phyloP scores from a whole-genome alignment of 2,113 vertebrate genomes.

The Cyanoramphus novaezelandiae region DNA sequence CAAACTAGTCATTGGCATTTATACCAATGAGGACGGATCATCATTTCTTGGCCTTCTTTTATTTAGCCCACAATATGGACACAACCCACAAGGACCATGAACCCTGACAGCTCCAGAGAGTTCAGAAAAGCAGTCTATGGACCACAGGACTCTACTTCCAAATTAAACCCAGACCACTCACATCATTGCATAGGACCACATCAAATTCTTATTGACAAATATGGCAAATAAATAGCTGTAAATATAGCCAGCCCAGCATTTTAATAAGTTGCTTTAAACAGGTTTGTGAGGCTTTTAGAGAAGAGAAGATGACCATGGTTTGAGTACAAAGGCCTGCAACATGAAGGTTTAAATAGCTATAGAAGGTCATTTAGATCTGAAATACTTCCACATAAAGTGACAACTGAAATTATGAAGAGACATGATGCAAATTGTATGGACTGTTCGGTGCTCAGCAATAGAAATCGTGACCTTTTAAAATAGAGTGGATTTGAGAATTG shows the following conservation, averaged over 20 bases:
- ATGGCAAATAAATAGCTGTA: not conserved
- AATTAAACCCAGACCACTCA: not conserved
- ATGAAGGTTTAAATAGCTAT: not conserved
- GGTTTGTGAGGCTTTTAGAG: not conserved
- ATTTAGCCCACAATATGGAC: not conserved
- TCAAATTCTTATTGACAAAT: not conserved
- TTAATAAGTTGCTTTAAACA: not conserved
- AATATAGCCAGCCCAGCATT: not conserved
- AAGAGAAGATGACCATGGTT: not conserved
- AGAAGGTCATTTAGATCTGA: not conserved
- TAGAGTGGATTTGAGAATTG: not conserved
- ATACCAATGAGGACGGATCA: not conserved
- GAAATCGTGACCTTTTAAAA: constrained; percentile 3
- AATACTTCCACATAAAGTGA: not conserved
- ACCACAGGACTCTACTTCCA: not conserved
- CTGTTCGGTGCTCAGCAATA: not conserved
- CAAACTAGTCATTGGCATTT: not conserved
- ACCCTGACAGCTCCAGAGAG: not conserved
- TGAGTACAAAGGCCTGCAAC: not conserved
- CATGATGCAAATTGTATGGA: not conserved
- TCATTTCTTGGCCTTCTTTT: not conserved
- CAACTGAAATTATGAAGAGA: not conserved
- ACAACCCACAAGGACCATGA: not conserved
- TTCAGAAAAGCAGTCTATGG: not conserved
- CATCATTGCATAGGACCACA: not conserved